Evolutionary conservation across 1,140 invertebrate genomes (phyloP), one percentile per base, ranked within the genome.

Genomic region (Plodia interpunctella): DNA sequence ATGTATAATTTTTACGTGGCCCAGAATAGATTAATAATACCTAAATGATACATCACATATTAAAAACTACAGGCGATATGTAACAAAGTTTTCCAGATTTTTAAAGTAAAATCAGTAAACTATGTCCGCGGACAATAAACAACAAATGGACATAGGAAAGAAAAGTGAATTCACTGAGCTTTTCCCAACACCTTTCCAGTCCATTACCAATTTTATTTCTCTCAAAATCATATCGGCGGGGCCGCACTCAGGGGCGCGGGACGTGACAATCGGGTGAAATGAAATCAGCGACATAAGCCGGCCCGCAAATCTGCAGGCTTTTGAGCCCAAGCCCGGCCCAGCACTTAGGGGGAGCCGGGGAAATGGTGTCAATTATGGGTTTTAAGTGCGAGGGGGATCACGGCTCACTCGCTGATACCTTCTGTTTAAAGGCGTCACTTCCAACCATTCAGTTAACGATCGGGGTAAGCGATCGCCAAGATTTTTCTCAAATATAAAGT

Each of bases 191-290:
- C 65, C 70, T 82, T 87, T 89, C 83, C 84, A 83, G 60, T 79
- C 84, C 86, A 87, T 87, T 89, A 82, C 75, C 80, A 85, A 83
- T 87, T 88, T 85, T 84, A 89, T 87, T 80, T 67, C 74, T 68
- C 69, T 72, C 78, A 78, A 86, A 85, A 86, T 83, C 77, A 78
- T 76, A 82, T 80, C 68, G 75, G 57, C 62, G 52, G 56, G 70
- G 55, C 68, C 74, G 74, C 81, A 85, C 84, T 87, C 83, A 78
- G 67, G 58, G 30, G 65, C 62, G 68, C n/a, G 49, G 66, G 74
- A 86, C 86, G 84, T 88, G 86, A 87, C 83, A 81, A 88, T 83
- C 69, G 71, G 57, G 74, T 74, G 68, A 80, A 88, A 88, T 84
- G 80, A 88, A 87, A 86, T 88, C 83, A 84, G 72, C 72, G 75